Evolutionary conservation across 2,888 invertebrate species (phyloP).

Genomic region (Brachypterus glaber): DNA sequence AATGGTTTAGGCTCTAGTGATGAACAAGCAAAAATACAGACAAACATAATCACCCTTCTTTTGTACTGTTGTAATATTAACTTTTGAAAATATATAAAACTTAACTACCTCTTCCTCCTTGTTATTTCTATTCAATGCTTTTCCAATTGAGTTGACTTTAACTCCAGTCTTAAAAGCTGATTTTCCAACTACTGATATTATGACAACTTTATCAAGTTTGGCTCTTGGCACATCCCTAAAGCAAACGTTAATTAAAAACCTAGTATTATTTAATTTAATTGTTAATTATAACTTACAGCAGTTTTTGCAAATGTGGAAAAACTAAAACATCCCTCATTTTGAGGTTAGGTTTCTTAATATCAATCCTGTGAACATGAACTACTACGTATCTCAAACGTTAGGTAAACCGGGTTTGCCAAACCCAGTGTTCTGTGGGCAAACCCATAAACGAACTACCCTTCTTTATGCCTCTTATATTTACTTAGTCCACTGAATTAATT

Average conservation of each 20-base stretch:
- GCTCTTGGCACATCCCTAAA: slow-evolving; percentile 29
- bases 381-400: no score
- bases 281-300: slow-evolving; percentile 20
- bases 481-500: no score
- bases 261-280: slow-evolving; percentile 3
- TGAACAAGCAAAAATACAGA: no score
- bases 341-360: background rate
- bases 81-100: background rate
- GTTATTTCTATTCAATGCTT: slow-evolving; percentile 40
- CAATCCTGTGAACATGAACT: no score
- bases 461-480: no score
- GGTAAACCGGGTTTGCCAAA: no score
- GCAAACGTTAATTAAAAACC: slow-evolving; percentile 11
- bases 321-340: slow-evolving; percentile 24
- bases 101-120: slow-evolving; percentile 29
- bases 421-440: no score
- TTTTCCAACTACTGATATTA: slow-evolving; percentile 65
- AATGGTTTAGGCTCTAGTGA: no score
- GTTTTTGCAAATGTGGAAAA: slow-evolving; percentile 22
- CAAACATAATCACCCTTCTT: background rate
- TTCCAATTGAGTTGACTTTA: slow-evolving; percentile 53
- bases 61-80: slow-evolving; percentile 6
- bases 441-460: no score
- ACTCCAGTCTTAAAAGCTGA: slow-evolving; percentile 54
- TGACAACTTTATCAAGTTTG: slow-evolving; percentile 48